Base-by-base conservation (phyloP, 2,113 vertebrate genomes). In the Sitta europaea region DNA sequence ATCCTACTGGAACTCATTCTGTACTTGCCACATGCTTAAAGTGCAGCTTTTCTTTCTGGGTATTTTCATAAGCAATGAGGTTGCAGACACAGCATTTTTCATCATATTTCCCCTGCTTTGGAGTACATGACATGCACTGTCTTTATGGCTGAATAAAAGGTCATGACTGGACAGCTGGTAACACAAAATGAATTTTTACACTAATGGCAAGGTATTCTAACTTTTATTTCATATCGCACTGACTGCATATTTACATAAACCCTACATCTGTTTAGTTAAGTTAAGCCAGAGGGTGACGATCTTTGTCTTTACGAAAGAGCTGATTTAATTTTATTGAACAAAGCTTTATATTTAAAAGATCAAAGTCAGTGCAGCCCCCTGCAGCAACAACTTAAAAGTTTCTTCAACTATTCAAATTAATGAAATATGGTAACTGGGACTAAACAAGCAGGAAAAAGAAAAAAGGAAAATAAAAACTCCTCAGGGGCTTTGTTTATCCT, bases 281-380 rank as follows among this genome's bases (percentile, higher is more conserved):
- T 94, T 91, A 96, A 95, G 87, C 85, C 87, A 88, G 90, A 76
- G 74, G 47, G 74, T 88, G 77, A 96, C 79, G 90, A 92, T 92
- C 82, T 94, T 95, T 88, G 63, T 90, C 81, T 91, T 83, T 88
- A 40, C 54, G 53, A 82, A 86, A 78, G 54, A 86, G 22, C 13
- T 86, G 74, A 86, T 88, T 90, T 90, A 73, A 88, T 86, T 94
- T 91, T 88, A 70, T 82, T 92, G 93, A 92, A 79, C 63, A 90
- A 59, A 92, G 54, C 59, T 93, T 93, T 96, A 62, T 83, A 63
- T 89, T 94, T 96, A 94, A 86, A 91, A 96, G 93, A 94, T 95
- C 93, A 94, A 94, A 96, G 90, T 31, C 75, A 82, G 36, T n/a
- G 45, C 35, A 83, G 51, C 25, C 65, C 85, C 82, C 79, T 84